A percentile compares a stretch with the other conserved stretches of the same genome.
Evolutionary conservation across 2,113 vertebrate genomes (phyloP).

Genomic region (Hippopotamus amphibius): DNA sequence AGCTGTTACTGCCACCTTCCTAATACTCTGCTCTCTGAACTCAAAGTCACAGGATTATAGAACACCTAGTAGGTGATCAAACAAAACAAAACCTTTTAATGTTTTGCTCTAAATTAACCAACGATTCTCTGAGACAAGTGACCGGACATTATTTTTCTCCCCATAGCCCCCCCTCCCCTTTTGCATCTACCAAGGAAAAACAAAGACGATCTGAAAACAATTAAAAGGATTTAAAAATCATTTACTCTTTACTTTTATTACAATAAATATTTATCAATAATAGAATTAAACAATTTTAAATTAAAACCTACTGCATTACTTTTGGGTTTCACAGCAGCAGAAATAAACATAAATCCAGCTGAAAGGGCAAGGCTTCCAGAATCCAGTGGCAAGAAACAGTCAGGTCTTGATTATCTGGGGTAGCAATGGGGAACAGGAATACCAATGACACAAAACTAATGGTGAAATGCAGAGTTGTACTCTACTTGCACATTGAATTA

Average conservation of each 20-base stretch:
- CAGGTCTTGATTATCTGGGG: conserved; percentile 48
- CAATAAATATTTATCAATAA: conserved; percentile 86
- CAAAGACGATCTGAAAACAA: conserved; percentile 57
- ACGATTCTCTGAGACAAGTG: background rate
- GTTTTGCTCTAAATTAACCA: background rate
- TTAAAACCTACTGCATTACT: conserved; percentile 77
- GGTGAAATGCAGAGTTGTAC: background rate
- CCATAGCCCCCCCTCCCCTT: background rate
- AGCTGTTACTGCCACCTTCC: background rate
- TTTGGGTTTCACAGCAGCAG: conserved; percentile 62
- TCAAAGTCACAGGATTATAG: background rate
- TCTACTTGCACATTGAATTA: background rate
- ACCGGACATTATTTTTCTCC: background rate
- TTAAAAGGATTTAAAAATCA: conserved; percentile 85
- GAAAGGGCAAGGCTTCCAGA: background rate
- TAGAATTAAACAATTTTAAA: conserved; percentile 76
- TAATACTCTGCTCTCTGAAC: background rate
- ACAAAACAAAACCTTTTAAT: background rate
- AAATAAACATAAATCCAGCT: conserved; percentile 65
- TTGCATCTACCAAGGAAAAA: background rate
- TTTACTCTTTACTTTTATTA: conserved; percentile 82
- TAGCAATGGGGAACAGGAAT: background rate
- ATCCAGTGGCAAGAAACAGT: conserved; percentile 41
- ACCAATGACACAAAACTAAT: background rate
- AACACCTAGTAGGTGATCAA: background rate